Conservation (phyloP, 2,888 invertebrate species). For the Cephus spinipes region DNA sequence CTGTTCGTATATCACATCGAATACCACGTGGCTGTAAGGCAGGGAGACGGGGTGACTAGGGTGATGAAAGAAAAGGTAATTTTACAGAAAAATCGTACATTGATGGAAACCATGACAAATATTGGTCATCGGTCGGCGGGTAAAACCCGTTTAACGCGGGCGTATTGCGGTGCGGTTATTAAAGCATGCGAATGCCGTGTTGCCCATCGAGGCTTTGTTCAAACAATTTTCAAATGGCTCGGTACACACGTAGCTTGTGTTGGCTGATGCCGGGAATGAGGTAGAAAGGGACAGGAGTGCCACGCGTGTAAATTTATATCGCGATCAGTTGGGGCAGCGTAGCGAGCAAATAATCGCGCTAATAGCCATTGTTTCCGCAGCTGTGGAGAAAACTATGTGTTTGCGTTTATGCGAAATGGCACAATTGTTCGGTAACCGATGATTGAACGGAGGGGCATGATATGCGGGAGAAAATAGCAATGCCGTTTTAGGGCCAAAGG, state of each 20-base stretch:
- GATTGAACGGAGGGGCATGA: background rate
- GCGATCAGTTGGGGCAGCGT: conserved; percentile 19
- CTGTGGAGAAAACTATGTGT: background rate
- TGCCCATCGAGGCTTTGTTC: conserved; percentile 41
- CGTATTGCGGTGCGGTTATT: conserved; percentile 43
- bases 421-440: background rate
- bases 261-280: background rate
- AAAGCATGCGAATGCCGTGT: conserved; percentile 37
- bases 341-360: background rate
- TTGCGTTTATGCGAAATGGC: background rate
- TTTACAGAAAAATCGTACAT: background rate
- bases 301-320: conserved; percentile 37
- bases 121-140: conserved; percentile 45
- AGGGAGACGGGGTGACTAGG: background rate
- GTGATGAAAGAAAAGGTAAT: background rate
- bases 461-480: background rate
- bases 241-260: conserved; percentile 25
- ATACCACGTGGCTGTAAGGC: no score
- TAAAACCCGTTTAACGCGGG: conserved; percentile 39
- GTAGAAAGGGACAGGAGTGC: background rate
- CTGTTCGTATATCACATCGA: background rate
- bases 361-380: background rate
- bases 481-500: background rate
- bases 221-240: conserved; percentile 52
- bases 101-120: conserved; percentile 38